Percentiles rank a stretch among this genome's conserved stretches.
Conservation (phyloP, 2,888 invertebrate species). For the Kryphioiulus occultus region DNA sequence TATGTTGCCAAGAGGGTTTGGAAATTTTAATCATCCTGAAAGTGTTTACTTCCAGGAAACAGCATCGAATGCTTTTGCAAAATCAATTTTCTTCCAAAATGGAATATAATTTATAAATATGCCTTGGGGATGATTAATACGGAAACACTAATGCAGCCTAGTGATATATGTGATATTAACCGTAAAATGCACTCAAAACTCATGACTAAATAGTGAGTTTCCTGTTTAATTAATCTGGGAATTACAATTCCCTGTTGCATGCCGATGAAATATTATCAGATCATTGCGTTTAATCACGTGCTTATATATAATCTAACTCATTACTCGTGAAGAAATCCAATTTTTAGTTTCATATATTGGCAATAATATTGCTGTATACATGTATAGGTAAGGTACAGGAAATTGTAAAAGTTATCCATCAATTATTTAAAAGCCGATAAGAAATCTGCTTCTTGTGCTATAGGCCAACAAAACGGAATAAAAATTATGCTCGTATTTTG, state of each 20-base stretch:
- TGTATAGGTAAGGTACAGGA: not conserved
- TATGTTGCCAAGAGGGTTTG: too few species aligned
- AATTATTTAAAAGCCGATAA: too few species aligned
- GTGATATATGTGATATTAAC: not conserved
- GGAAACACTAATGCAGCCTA: not conserved
- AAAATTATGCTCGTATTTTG: too few species aligned
- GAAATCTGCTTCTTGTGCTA: too few species aligned
- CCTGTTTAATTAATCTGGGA: not conserved
- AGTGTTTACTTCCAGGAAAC: too few species aligned
- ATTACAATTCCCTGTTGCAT: not conserved
- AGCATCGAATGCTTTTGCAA: too few species aligned
- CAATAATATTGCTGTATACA: not conserved
- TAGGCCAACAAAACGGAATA: too few species aligned
- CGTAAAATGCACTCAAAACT: not conserved
- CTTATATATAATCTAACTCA: not conserved
- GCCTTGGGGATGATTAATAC: too few species aligned
- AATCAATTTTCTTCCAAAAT: too few species aligned
- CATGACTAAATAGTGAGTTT: not conserved
- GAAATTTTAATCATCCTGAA: too few species aligned
- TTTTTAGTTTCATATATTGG: not conserved
- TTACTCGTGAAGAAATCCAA: not conserved
- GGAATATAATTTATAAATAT: too few species aligned
- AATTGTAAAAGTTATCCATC: too few species aligned
- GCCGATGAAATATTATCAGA: not conserved
- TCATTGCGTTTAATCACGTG: not conserved